Evolutionary conservation across 2,113 vertebrate genomes (phyloP), one percentile per base, ranked within the genome.

Genomic region (Osmerus mordax): DNA sequence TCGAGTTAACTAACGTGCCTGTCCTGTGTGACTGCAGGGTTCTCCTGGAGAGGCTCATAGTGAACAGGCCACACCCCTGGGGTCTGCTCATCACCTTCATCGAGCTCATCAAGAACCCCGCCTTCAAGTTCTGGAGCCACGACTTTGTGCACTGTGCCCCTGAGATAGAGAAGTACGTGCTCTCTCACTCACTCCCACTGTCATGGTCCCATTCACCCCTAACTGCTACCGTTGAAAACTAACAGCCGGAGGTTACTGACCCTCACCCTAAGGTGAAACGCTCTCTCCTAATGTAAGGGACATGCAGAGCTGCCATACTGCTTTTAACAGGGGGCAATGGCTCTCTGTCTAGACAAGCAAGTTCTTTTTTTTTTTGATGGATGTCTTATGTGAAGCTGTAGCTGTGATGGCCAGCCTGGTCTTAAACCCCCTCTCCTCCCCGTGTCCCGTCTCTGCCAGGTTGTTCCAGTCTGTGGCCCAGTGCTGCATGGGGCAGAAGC

Each of bases 401-500:
- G 29, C 62, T 65, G 15, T 21, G 64, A 61, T 32, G 62, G 29
- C 4, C 29, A 16, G 62, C 16, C 62, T 32, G 29, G 29, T 15
- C 7, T 32, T 64, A 64, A 64, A 64, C 16, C 1, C 56, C 53
- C 54, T 56, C 54, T 16, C 68, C 29, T 70, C 16, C 56, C 13
- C 6, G 41, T 2, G 59, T 64, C 53, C 36, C 5, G 25, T 18
- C 7, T 70, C 56, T 65, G 9, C 47, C 87, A 99, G 97, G 90
- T 88, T 99, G 91, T 99, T 99, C 94, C 97, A 99, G 91, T 99
- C 97, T 0, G 97, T 99, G 11, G 97, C 97, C 66, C 97, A 99
- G 90, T 99, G 97, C 91, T 99, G 97, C 86, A 99, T 99, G 97
- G 97, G 97, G 77, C 97, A 99, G 91, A 99, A 99, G 78, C 97